Evolutionary conservation across 1,140 invertebrate genomes (phyloP), one percentile per base, ranked within the genome.

Genomic region (Leptonema lineaticorne): DNA sequence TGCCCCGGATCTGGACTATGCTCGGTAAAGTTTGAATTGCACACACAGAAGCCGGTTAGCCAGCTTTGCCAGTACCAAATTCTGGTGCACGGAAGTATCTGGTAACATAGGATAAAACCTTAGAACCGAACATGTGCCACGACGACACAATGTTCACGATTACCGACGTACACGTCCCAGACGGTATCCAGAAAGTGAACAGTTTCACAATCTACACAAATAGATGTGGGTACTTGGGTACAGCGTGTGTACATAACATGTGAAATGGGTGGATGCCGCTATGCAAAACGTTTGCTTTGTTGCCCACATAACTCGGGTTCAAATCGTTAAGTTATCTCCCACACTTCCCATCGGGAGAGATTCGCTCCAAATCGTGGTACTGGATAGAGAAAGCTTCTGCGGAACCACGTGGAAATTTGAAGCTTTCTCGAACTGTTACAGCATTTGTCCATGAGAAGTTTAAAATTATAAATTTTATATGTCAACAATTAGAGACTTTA

Each of bases 231-330:
- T 33, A 28, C 28, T n/a, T n/a, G n/a, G n/a, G n/a, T n/a, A n/a
- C n/a, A n/a, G n/a, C n/a, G n/a, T n/a, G n/a, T n/a, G n/a, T n/a
- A n/a, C n/a, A n/a, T n/a, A n/a, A n/a, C n/a, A n/a, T n/a, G n/a
- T n/a, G n/a, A n/a, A n/a, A n/a, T n/a, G n/a, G n/a, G n/a, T n/a
- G 33, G 57, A 4, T 18, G 57, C 30, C 45, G 59, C 46, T 29
- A 50, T 50, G 46, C 46, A 64, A 53, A 64, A 64, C 37, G 62
- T 64, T 64, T 64, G 62, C 62, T 64, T 64, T 64, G 62, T 64
- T 41, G 62, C 30, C 16, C 59, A 27, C 62, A 50, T 64, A 64
- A 16, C 41, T 50, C 24, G 27, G 62, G 16, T 50, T 64, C 46
- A 22, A 64, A 62, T 45, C 28, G 24, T 20, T 14, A 22, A 53